Conservation (phyloP, 2,888 invertebrate species). For the Margaritifera margaritifera region DNA sequence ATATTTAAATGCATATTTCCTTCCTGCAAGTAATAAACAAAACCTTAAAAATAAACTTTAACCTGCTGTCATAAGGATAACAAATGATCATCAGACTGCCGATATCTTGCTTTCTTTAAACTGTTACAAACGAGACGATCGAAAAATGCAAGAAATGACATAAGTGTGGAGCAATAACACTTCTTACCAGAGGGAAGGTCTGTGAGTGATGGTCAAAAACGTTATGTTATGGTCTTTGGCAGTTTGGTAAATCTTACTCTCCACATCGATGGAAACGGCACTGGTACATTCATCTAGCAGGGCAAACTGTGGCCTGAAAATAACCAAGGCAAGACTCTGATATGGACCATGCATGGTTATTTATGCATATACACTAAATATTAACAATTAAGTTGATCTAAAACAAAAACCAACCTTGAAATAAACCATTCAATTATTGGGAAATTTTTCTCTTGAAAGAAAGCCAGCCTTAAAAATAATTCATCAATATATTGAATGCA, state of each 20-base stretch:
- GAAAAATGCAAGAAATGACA: not conserved
- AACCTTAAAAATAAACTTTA: too few species aligned
- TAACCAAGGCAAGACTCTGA: not conserved
- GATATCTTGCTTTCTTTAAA: too few species aligned
- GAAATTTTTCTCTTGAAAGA: too few species aligned
- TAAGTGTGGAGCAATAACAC: not conserved
- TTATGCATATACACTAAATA: not conserved
- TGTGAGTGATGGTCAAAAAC: conserved; percentile 94
- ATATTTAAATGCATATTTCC: too few species aligned
- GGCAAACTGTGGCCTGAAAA: conserved; percentile 73
- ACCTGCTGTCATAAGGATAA: too few species aligned
- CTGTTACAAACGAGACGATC: too few species aligned
- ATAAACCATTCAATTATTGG: too few species aligned
- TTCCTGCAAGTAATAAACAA: too few species aligned
- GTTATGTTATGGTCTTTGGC: conserved; percentile 94
- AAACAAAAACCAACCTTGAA: not conserved
- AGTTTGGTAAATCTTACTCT: conserved; percentile 74
- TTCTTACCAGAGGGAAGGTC: conserved; percentile 90
- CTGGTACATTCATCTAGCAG: conserved; percentile 75
- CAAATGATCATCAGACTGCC: too few species aligned
- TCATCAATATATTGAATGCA: too few species aligned
- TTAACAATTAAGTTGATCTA: not conserved
- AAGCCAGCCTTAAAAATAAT: too few species aligned
- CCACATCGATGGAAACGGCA: conserved; percentile 75
- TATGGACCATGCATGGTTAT: not conserved